phyloP scores from a whole-genome alignment of 2,797 vertebrate genomes.

The Fratercula arctica region DNA sequence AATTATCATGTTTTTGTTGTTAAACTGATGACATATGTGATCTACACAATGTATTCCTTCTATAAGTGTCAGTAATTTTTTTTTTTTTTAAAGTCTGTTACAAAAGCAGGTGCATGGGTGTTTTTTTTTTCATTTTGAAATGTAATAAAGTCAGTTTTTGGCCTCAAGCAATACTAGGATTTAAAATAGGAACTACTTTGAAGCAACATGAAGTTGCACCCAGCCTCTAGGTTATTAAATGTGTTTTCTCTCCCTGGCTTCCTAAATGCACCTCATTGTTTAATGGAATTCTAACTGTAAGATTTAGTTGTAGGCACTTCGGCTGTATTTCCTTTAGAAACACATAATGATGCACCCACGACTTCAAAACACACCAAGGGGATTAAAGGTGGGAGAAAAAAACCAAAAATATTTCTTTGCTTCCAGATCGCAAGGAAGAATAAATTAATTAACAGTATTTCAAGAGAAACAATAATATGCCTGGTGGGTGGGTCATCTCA shows the following conservation, averaged over 20 bases:
- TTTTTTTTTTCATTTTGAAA: conserved; percentile 59
- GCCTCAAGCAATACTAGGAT: conserved; percentile 58
- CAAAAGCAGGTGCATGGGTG: conserved; percentile 28
- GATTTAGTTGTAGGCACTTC: conserved; percentile 44
- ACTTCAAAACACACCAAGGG: background rate
- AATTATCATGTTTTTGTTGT: conserved; percentile 29
- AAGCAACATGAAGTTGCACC: conserved; percentile 56
- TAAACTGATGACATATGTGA: conserved; percentile 1
- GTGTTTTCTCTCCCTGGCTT: conserved; percentile 52
- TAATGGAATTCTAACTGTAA: conserved; percentile 44
- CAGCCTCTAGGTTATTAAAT: conserved; percentile 68
- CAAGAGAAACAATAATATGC: background rate
- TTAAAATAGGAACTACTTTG: conserved; percentile 62
- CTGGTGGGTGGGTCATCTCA: background rate
- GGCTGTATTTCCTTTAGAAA: conserved; percentile 29
- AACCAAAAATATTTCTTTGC: background rate
- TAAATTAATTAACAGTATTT: background rate
- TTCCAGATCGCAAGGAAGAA: background rate
- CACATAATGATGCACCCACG: background rate
- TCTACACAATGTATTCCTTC: conserved; percentile 26
- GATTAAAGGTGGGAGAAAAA: background rate
- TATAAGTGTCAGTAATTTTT: conserved; percentile 35
- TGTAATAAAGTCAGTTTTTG: conserved; percentile 58
- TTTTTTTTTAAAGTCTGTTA: conserved; percentile 8
- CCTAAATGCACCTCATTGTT: conserved; percentile 58